These are phyloP conservation scores for Eptatretus burgeri DNA, from an alignment of 2,113 vertebrate species.

Conservation along the genomic window DNA sequence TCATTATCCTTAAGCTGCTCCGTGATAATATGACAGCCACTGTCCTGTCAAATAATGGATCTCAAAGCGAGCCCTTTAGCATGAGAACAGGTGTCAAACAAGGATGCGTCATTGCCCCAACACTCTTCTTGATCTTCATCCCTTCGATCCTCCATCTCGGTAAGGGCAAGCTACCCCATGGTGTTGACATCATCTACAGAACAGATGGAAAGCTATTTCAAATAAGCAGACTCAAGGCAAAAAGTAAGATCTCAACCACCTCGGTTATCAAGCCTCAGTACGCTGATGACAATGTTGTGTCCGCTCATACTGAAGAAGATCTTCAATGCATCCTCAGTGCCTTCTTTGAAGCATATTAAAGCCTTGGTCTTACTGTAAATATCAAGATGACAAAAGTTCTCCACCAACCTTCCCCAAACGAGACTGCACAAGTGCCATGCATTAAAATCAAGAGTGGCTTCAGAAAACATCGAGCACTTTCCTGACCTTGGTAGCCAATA, in stretches of 20 bases:
- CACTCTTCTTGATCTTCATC: not conserved
- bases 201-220: not conserved
- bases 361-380: no score
- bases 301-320: not conserved
- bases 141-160: not conserved
- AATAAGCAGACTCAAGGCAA: not conserved
- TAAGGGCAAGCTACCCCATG: not conserved
- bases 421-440: no score
- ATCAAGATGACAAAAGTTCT: no score
- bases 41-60: not conserved
- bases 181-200: not conserved
- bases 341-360: not conserved
- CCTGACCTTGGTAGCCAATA: no score
- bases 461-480: no score
- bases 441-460: no score
- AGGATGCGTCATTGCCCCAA: not conserved
- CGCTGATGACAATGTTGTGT: not conserved
- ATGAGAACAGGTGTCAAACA: not conserved
- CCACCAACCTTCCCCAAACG: no score
- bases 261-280: not conserved
- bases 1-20: not conserved
- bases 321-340: not conserved
- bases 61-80: not conserved
- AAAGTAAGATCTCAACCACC: not conserved
- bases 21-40: not conserved